These are phyloP conservation scores for Martes martes DNA, from an alignment of 2,113 vertebrate genomes.

Conservation along the genomic window DNA sequence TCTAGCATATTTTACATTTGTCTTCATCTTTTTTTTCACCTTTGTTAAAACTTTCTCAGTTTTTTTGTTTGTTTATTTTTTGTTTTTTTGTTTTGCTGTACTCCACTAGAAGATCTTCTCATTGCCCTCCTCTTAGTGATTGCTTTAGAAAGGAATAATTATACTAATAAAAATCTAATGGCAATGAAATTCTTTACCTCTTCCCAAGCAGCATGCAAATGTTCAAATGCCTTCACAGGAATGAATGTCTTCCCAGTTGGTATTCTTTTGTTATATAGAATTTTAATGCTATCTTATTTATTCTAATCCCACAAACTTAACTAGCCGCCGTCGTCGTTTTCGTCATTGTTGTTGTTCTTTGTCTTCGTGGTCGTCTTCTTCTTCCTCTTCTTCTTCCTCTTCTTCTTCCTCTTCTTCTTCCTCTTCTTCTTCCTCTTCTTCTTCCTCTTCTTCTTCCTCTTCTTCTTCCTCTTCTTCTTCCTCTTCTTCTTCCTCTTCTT, in stretches of 20 bases:
- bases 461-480: no score
- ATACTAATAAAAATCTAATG: background rate
- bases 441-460: no score
- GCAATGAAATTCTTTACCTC: background rate
- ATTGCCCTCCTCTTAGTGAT: background rate
- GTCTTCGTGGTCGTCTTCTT: no score
- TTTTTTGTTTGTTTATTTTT: no score
- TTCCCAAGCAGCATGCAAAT: background rate
- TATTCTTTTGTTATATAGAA: background rate
- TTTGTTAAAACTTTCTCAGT: background rate
- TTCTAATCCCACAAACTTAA: background rate
- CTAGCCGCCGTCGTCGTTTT: rapidly evolving
- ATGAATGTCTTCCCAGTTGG: background rate
- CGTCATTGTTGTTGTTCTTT: no score
- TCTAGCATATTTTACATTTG: background rate
- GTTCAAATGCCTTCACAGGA: background rate
- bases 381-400: background rate
- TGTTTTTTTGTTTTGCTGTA: background rate
- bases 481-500: background rate
- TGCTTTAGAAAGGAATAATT: background rate
- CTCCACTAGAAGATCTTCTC: background rate
- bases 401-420: background rate
- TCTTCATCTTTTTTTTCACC: background rate
- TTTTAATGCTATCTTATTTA: background rate
- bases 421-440: background rate